Base-by-base conservation (phyloP, 64 coral and sea anemone genomes). In the Porites lutea region DNA sequence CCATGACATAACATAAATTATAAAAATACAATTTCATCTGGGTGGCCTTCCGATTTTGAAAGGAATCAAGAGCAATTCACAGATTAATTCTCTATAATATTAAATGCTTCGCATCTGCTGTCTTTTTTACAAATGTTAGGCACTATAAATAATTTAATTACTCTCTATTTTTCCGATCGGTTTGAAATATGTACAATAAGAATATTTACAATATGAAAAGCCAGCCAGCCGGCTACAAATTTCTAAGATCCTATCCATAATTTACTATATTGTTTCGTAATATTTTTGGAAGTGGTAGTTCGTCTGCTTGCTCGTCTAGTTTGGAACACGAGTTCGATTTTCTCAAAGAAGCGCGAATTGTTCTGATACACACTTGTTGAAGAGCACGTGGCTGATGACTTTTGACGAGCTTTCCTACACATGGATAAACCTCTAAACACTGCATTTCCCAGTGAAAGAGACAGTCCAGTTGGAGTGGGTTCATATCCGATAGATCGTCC, bases 391-490 rank as follows among this genome's bases (percentile, higher is more conserved):
- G 90, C 14, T 99, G 83, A 48, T 99, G 94, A 71, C 79, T 93
- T 21, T 81, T 82, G 3, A 99, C 97, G 58, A 99, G 78, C 60
- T 52, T 82, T 57, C 97, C 97, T 15, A 99, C 91, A 55, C 86
- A 89, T 14, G 71, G 87, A 48, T 99, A 99, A 52, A 88, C 91
- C 65, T 99, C 94, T 19, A 27, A 18, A 75, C 85, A 99, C 47
- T 96, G 94, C 79, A 86, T 99, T 82, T 99, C 94, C 88, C 91
- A 90, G 44, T 99, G 94, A n/a, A 88, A 91, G 0, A 99, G 83
- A 86, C 88, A 93, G 52, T 93, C 91, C 47, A 90, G 20, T 27
- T 99, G 97, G 12, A 99, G 70, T 7, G 94, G 81, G 64, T 96
- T 96, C 19, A 99, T 78, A 79, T 99, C 97, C 2, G 91, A 93